Percentiles rank a stretch among this genome's conserved stretches.
These are phyloP conservation scores for Porites lutea DNA, from an alignment of 64 coral and sea anemone species.

Conservation along the genomic window DNA sequence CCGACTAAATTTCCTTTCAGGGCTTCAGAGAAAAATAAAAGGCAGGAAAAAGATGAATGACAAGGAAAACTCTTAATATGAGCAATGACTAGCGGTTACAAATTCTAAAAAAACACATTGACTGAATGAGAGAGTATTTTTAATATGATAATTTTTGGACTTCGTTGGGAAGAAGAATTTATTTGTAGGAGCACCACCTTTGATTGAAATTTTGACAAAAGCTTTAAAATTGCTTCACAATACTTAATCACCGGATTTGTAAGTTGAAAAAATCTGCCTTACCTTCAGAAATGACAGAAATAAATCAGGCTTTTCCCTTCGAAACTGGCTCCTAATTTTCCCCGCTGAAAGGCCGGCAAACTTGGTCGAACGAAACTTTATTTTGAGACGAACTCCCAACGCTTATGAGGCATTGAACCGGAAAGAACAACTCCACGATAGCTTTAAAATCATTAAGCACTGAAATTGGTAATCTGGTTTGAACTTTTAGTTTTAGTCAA, in stretches of 20 bases:
- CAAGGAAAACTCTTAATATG: neutral
- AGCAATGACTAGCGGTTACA: neutral
- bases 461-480: neutral
- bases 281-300: slow-evolving; percentile 8
- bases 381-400: neutral
- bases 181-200: neutral
- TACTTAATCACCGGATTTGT: slow-evolving; percentile 29
- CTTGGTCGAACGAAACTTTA: neutral
- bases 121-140: neutral
- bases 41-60: slow-evolving; percentile 46
- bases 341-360: neutral
- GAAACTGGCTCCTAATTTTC: neutral
- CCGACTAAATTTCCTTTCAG: slow-evolving; percentile 19
- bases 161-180: neutral
- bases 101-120: slow-evolving; percentile 9
- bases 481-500: neutral
- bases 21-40: slow-evolving; percentile 3
- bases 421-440: neutral
- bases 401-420: neutral
- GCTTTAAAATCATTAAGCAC: slow-evolving; percentile 3
- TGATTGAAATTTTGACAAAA: neutral
- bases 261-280: neutral
- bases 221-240: neutral
- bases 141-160: neutral
- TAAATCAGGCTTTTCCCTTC: neutral